Base-by-base conservation (phyloP, 2,888 invertebrate species). In the Flexamia atlantica region DNA sequence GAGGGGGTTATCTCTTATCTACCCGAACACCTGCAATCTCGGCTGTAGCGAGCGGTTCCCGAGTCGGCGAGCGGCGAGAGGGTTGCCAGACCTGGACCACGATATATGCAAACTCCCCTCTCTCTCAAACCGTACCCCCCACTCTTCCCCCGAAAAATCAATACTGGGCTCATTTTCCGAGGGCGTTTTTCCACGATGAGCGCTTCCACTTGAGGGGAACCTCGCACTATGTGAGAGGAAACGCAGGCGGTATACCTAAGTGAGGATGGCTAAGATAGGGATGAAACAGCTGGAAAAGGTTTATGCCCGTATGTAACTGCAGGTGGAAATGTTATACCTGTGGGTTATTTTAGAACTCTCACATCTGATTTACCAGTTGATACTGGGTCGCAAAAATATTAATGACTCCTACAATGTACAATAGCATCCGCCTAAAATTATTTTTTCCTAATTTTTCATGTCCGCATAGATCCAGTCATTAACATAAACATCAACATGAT, bases 41-140 rank as follows among this genome's bases (percentile, higher is more conserved):
- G 46, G 76, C 28, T 23, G n/a, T 76, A 76, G 28, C n/a, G 72
- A 76, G 76, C 46, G 46, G 72, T 72, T 68, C 23, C 30, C 30
- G 68, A 68, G 68, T 32, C n/a, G 68, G n/a, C 25, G n/a, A n/a
- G 68, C 68, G 5, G 68, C 4, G 40, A 42, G 76, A 40, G 72
- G 70, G 30, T 30, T 5, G 32, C 9, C 1, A 14, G 12, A 14
- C 70, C 70, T 32, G 72, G 46, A 50, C 76, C 50, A 36, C 76
- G 76, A 76, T 76, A 28, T 76, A 76, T 76, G 76, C 76, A 76
- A 76, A 76, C 76, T 17, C 23, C 23, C 36, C 68, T n/a, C 68
- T n/a, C 32, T 9, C 68, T n/a, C 68, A 17, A 17, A 2, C 30
- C 7, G 7, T 30, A 25, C 25, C 4, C n/a, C 4, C 20, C 20